A percentile compares a stretch with the other conserved stretches of the same genome.
Evolutionary conservation across 2,113 vertebrate species (phyloP).

Genomic region (Lipotes vexillifer): DNA sequence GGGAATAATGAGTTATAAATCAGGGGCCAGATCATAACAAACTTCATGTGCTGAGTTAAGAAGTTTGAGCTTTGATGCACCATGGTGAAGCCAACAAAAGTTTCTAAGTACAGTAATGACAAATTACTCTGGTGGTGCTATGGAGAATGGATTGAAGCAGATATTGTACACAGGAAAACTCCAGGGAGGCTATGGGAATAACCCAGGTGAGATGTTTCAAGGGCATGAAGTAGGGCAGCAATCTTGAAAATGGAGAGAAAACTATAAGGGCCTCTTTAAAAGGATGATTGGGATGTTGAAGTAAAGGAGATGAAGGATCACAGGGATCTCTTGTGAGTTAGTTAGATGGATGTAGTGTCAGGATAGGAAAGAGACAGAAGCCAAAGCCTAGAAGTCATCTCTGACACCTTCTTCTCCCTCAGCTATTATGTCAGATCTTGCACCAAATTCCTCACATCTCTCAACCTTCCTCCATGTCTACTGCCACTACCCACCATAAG

Average conservation of each 20-base stretch:
- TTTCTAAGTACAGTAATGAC: background rate
- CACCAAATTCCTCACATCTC: background rate
- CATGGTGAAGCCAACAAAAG: background rate
- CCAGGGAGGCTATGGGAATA: background rate
- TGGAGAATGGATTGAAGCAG: background rate
- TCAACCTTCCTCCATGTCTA: background rate
- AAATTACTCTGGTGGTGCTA: background rate
- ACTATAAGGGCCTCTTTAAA: background rate
- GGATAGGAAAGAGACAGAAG: background rate
- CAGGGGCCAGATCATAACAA: too few species aligned
- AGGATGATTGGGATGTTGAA: background rate
- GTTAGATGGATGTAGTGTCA: background rate
- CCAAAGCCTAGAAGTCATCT: background rate
- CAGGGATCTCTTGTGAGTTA: background rate
- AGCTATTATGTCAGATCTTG: background rate
- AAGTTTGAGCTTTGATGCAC: background rate
- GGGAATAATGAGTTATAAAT: too few species aligned
- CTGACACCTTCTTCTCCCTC: background rate
- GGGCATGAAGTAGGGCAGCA: background rate
- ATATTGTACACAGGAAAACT: background rate
- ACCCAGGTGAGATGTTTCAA: background rate
- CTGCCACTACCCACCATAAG: background rate
- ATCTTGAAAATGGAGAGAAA: background rate
- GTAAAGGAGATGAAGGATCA: too few species aligned
- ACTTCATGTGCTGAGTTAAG: background rate